These are phyloP conservation scores for Stegodyphus dumicola DNA, from an alignment of 1,140 invertebrate genomes.

Conservation along the genomic window DNA sequence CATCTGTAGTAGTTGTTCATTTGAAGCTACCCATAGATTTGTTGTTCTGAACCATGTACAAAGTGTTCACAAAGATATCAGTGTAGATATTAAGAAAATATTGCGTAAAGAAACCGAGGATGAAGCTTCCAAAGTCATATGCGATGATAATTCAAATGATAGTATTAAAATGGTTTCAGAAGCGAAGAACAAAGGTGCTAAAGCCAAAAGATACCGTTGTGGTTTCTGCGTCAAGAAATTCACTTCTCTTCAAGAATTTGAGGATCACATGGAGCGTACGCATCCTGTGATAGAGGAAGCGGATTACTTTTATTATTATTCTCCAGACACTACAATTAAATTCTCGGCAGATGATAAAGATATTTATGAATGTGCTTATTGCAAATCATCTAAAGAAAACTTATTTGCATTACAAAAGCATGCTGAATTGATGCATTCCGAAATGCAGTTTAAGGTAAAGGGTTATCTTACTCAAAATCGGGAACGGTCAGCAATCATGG, in stretches of 20 bases:
- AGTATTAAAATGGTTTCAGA: not conserved
- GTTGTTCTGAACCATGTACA: conserved; percentile 3
- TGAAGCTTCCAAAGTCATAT: no score
- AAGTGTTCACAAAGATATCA: not conserved
- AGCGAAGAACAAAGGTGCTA: not conserved
- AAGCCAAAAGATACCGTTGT: conserved; percentile 16
- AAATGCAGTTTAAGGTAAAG: conserved; percentile 28
- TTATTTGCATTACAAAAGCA: conserved; percentile 21
- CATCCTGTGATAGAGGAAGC: conserved; percentile 26
- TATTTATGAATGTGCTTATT: conserved; percentile 44
- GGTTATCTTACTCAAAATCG: not conserved
- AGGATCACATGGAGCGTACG: conserved; percentile 12
- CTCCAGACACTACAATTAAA: conserved; percentile 6
- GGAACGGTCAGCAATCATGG: not conserved
- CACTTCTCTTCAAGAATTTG: conserved; percentile 1
- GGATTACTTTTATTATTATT: conserved; percentile 31
- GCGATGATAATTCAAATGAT: conserved; percentile 31
- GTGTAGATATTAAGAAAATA: not conserved
- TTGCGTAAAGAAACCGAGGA: no score
- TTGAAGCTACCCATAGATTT: conserved; percentile 16
- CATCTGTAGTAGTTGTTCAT: conserved; percentile 17
- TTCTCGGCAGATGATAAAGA: conserved; percentile 11
- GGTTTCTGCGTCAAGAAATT: conserved; percentile 35
- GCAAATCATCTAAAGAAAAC: conserved; percentile 34
- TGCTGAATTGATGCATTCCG: conserved; percentile 29